Percentiles rank a stretch among this genome's conserved stretches.
Evolutionary conservation across 2,113 vertebrate species (phyloP).

Genomic region (Ovis aries): DNA sequence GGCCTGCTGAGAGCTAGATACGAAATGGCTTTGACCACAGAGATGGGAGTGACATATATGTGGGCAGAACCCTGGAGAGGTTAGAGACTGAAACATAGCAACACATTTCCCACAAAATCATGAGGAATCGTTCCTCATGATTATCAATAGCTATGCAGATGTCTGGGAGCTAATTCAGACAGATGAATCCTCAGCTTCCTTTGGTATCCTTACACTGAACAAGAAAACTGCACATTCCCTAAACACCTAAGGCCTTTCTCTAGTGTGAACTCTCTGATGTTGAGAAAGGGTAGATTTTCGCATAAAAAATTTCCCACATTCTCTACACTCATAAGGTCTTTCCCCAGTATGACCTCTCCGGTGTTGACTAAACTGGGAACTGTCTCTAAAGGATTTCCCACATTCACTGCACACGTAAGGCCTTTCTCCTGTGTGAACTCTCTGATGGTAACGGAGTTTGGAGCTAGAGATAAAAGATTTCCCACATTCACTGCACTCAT

Average conservation of each 20-base stretch:
- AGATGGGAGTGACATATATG: background rate
- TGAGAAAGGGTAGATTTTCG: background rate
- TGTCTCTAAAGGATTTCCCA: constrained; percentile 12
- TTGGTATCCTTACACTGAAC: background rate
- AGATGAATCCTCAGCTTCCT: background rate
- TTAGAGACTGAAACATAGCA: background rate
- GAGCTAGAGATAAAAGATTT: background rate
- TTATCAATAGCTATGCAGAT: background rate
- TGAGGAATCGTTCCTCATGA: background rate
- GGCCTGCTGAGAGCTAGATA: background rate
- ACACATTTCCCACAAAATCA: background rate
- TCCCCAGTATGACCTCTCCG: background rate
- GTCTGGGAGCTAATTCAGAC: background rate
- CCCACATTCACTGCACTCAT: background rate
- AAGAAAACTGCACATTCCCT: background rate
- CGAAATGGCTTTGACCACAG: background rate
- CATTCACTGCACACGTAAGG: background rate
- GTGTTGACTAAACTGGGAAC: background rate
- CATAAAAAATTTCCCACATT: background rate
- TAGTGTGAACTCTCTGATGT: background rate
- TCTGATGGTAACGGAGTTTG: background rate
- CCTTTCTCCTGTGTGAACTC: constrained; percentile 11
- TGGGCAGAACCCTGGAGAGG: background rate
- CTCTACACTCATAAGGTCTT: background rate
- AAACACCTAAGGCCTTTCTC: background rate